Evolutionary conservation across 2,888 invertebrate species (phyloP), one percentile per base, ranked within the genome.

Genomic region (Anodontia alba): DNA sequence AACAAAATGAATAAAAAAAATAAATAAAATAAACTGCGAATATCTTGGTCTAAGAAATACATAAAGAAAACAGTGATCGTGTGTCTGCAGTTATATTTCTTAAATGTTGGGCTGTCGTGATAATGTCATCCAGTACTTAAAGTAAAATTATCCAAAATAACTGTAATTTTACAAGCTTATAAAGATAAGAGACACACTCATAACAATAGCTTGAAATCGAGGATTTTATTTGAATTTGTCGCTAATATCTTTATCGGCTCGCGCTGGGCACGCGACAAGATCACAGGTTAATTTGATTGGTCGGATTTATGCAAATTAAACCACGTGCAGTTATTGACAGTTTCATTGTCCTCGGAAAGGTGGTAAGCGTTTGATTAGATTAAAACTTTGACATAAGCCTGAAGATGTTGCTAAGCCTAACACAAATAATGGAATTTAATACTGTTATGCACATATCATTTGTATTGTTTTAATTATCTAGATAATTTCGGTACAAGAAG

Each of bases 231-330:
- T 69, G 43, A 69, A 42, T 43, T n/a, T 69, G 43, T 69, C 12
- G 46, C 26, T 69, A 69, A 69, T 69, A 66, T 68, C 54, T 68
- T 76, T 73, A 67, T 46, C 43, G 76, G 73, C 79, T 73, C 83
- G 81, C 80, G 84, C 43, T 74, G 62, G 51, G 76, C 89, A 88
- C 89, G 86, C 87, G 87, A 82, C 80, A 57, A 33, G 69, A 68
- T 54, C 51, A 73, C 72, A 73, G 42, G 46, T 33, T 38, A 38
- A 46, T 86, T 77, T 86, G 79, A 88, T 89, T 89, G 89, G 89
- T 81, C 76, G 62, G 75, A 49, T 68, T 67, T 72, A 1, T 62
- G 29, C 54, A 62, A 71, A 33, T 49, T 46, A n/a, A 38, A 69
- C 78, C 78, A 78, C 78, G 78, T 78, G 78, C 36, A 36, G 36